Evolutionary conservation across 2,888 invertebrate genomes (phyloP).

Genomic region (Allacma fusca): DNA sequence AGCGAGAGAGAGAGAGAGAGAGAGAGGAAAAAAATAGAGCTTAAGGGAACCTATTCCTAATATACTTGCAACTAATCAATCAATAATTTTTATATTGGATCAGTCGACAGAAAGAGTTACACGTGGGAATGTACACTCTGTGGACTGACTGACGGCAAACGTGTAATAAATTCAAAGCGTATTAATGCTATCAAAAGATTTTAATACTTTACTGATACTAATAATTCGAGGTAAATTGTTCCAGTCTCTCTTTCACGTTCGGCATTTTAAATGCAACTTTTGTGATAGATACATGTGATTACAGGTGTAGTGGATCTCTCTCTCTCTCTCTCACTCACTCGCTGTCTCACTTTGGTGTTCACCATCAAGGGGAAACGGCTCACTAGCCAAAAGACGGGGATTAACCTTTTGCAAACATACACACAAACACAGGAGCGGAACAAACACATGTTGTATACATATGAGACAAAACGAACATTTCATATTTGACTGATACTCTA

Average conservation of each 20-base stretch:
- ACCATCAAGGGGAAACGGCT: conserved; percentile 36
- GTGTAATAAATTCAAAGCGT: conserved; percentile 19
- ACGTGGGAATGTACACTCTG: no score
- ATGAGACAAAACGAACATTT: no score
- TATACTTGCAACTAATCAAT: conserved; percentile 41
- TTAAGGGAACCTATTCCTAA: not conserved
- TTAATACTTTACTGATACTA: conserved; percentile 11
- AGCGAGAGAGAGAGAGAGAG: conserved; percentile 1
- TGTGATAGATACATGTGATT: conserved; percentile 2
- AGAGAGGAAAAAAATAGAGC: not conserved
- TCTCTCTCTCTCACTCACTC: conserved; percentile 2
- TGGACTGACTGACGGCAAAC: not conserved
- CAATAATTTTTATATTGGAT: conserved; percentile 29
- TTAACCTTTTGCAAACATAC: conserved; percentile 36
- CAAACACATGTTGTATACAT: not conserved
- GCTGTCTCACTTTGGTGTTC: not conserved
- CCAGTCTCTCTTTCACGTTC: not conserved
- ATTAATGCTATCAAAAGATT: conserved; percentile 19
- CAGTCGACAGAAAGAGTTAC: not conserved
- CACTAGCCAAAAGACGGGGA: conserved; percentile 22
- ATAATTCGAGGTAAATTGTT: conserved; percentile 22
- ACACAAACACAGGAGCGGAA: conserved; percentile 12
- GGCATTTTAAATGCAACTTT: conserved; percentile 9
- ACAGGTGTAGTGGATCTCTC: conserved; percentile 23
- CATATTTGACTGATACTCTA: no score